These are phyloP conservation scores for Liolophura sinensis DNA, from an alignment of 1,140 invertebrate species.

Conservation along the genomic window DNA sequence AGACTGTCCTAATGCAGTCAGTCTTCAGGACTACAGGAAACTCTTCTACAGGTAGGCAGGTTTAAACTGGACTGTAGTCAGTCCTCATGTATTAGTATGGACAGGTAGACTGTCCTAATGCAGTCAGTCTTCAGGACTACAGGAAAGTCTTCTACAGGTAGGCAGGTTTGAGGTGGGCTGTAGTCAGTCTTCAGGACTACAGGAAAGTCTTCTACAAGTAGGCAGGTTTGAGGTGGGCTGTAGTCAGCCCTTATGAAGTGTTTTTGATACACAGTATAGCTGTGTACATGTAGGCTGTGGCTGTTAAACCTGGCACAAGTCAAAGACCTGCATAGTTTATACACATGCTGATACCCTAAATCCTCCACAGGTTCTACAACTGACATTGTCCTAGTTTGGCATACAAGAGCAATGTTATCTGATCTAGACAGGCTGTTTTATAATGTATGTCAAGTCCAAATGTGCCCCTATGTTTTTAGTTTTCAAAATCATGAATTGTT, in stretches of 20 bases:
- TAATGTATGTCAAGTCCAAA: no score
- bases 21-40: background rate
- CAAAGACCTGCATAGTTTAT: background rate
- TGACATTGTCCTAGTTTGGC: no score
- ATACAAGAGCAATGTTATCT: no score
- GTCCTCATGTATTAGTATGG: background rate
- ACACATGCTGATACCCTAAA: background rate
- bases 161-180: no score
- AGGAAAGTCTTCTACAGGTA: conserved; percentile 6
- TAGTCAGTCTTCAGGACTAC: no score
- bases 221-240: background rate
- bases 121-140: conserved; percentile 9
- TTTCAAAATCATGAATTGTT: no score
- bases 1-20: background rate
- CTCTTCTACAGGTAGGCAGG: conserved; percentile 1
- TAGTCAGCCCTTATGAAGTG: background rate
- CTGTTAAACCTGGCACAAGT: no score
- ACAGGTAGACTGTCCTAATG: background rate
- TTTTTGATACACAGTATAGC: no score
- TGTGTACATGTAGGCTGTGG: background rate
- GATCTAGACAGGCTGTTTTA: conserved; percentile 15
- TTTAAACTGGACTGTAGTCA: background rate
- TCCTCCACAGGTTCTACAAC: conserved; percentile 7
- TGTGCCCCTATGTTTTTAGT: no score
- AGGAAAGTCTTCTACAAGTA: no score